Conservation (phyloP, 2,888 invertebrate species). For the Belgica antarctica region DNA sequence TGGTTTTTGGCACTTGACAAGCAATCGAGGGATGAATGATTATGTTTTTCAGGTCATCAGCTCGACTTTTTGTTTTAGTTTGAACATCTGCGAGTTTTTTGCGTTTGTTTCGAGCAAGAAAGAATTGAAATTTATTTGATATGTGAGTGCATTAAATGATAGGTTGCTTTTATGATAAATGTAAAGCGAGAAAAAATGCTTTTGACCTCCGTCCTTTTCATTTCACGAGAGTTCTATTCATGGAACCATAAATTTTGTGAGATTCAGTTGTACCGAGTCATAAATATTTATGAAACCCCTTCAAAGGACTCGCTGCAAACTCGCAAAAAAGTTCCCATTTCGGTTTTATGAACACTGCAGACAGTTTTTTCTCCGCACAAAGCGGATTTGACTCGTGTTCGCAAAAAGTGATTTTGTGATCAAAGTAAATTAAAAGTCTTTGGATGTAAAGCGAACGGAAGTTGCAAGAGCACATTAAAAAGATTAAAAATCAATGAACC, state of each 20-base stretch:
- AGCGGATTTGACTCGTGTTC: no score
- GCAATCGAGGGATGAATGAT: not conserved
- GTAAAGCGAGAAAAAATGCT: not conserved
- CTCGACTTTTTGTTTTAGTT: no score
- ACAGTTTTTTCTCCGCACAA: no score
- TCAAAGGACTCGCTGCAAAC: not conserved
- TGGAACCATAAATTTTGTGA: conserved; percentile 1
- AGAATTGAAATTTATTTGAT: conserved; percentile 24
- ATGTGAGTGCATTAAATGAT: conserved; percentile 13
- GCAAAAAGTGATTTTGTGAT: no score
- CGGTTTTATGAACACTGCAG: not conserved
- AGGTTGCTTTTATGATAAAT: conserved; percentile 21
- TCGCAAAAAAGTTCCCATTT: not conserved
- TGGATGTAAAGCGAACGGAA: not conserved
- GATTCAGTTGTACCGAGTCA: not conserved
- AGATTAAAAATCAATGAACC: conserved; percentile 8
- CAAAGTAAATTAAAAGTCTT: not conserved
- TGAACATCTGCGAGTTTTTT: not conserved
- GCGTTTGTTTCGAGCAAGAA: not conserved
- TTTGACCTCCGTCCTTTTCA: conserved; percentile 8
- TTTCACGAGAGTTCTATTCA: not conserved
- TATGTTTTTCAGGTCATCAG: not conserved
- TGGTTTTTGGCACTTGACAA: not conserved
- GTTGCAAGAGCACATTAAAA: not conserved
- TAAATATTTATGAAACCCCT: conserved; percentile 24